A percentile compares a stretch with the other conserved stretches of the same genome.
phyloP scores from a whole-genome alignment of 2,113 vertebrate species.

The Anhinga rufa region DNA sequence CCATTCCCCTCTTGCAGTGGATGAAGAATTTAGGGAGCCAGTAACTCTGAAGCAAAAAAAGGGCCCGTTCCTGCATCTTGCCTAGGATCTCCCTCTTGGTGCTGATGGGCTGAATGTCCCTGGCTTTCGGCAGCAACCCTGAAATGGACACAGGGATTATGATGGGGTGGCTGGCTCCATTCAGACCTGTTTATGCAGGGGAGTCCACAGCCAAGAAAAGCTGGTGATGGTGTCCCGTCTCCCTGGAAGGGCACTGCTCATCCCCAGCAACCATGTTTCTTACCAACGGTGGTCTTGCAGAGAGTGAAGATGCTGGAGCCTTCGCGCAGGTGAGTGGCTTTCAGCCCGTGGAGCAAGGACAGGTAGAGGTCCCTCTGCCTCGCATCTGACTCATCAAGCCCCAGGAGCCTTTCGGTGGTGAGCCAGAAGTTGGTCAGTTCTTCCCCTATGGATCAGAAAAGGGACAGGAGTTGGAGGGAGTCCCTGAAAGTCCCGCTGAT shows the following conservation, averaged over 20 bases:
- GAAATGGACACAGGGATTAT: background rate
- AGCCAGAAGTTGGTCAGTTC: constrained; percentile 75
- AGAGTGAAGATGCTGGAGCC: constrained; percentile 61
- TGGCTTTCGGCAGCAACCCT: constrained; percentile 49
- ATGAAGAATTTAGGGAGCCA: constrained; percentile 76
- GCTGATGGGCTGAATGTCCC: constrained; percentile 12
- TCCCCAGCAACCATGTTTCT: background rate
- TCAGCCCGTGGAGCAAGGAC: constrained; percentile 65
- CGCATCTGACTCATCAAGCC: constrained; percentile 46
- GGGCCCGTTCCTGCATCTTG: constrained; percentile 65
- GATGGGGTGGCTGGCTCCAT: background rate
- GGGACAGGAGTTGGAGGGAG: background rate
- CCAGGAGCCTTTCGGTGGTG: constrained; percentile 68
- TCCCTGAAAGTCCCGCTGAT: background rate
- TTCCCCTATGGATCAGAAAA: constrained; percentile 60
- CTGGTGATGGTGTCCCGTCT: background rate
- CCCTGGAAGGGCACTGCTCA: background rate
- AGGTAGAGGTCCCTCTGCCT: constrained; percentile 55
- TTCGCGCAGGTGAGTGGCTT: constrained; percentile 69
- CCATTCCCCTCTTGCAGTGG: constrained; percentile 61
- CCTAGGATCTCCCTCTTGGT: constrained; percentile 62
- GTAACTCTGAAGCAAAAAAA: constrained; percentile 70
- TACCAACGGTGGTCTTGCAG: constrained; percentile 58
- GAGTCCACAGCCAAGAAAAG: background rate
- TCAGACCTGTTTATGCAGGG: background rate